Evolutionary conservation across 2,888 invertebrate genomes (phyloP), one percentile per base, ranked within the genome.

Genomic region (Melieria picta): DNA sequence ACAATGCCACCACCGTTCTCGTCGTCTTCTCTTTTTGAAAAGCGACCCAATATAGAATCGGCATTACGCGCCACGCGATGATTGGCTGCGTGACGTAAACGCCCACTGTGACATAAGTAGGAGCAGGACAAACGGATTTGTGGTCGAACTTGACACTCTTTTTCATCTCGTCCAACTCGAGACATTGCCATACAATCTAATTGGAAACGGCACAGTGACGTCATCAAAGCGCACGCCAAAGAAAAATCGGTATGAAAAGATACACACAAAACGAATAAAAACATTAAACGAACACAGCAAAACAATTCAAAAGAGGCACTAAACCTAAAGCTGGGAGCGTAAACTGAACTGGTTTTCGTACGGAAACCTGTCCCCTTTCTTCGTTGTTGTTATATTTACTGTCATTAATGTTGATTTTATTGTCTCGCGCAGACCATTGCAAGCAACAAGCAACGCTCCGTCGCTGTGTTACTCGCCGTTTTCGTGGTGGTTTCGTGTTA

Each of bases 131-230:
- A 7, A 5, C 1, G 10, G 46, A 46, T 11, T 46, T 48, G 62
- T 16, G 13, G 47, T 47, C 16, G 62, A 11, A 30, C 7, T 48
- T 11, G 30, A 30, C 30, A 30, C 30, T 30, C 30, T 30, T 30
- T 30, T 30, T 30, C 30, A 30, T 30, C 30, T 30, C 30, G 30
- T 30, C 30, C 30, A 30, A 30, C 30, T 30, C 30, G 30, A 30
- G 30, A 30, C 55, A 60, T 11, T n/a, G 60, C 9, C 64, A n/a
- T 52, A 58, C 58, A 58, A 13, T 50, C 58, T 11, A 58, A 66
- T 58, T 66, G 50, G 48, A 66, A 43, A 43, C 16, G 50, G 43
- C 16, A 30, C 46, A 30, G 58, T 62, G 61, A 55, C 68, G 68
- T 68, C 60, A 62, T 52, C 9, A 42, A 45, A 52, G 7, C 10